Percentiles rank a stretch among this genome's conserved stretches.
Evolutionary conservation across 2,888 invertebrate genomes (phyloP).

Genomic region (Melanostoma mellinum): DNA sequence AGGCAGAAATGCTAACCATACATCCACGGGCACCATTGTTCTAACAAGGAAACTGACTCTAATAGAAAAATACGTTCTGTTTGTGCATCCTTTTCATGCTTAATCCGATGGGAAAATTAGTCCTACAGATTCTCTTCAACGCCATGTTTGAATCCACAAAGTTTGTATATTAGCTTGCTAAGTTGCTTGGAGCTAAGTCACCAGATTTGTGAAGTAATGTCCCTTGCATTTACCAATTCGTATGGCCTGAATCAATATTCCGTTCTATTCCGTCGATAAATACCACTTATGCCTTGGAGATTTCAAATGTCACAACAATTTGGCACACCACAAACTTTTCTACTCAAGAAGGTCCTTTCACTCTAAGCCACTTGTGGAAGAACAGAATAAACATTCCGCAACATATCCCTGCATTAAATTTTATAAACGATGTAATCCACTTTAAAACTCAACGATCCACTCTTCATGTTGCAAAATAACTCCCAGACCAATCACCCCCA

Average conservation of each 20-base stretch:
- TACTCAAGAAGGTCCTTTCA: constrained; percentile 8
- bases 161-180: too few relatives aligned
- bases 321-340: constrained; percentile 5
- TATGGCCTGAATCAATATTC: background rate
- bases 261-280: background rate
- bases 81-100: too few relatives aligned
- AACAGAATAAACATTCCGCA: constrained; percentile 31
- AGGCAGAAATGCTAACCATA: too few relatives aligned
- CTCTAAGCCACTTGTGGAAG: constrained; percentile 18
- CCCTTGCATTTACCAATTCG: too few relatives aligned
- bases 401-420: constrained; percentile 48
- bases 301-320: constrained; percentile 19
- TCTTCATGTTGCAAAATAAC: constrained; percentile 50
- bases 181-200: too few relatives aligned
- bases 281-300: background rate
- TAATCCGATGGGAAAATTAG: too few relatives aligned
- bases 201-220: too few relatives aligned
- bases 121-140: too few relatives aligned
- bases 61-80: too few relatives aligned
- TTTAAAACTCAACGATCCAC: constrained; percentile 67
- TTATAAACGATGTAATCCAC: constrained; percentile 67
- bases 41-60: too few relatives aligned
- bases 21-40: too few relatives aligned
- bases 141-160: too few relatives aligned
- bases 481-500: constrained; percentile 23